These are phyloP conservation scores for Mustela erminea DNA, from an alignment of 2,797 vertebrate genomes.

Conservation along the genomic window DNA sequence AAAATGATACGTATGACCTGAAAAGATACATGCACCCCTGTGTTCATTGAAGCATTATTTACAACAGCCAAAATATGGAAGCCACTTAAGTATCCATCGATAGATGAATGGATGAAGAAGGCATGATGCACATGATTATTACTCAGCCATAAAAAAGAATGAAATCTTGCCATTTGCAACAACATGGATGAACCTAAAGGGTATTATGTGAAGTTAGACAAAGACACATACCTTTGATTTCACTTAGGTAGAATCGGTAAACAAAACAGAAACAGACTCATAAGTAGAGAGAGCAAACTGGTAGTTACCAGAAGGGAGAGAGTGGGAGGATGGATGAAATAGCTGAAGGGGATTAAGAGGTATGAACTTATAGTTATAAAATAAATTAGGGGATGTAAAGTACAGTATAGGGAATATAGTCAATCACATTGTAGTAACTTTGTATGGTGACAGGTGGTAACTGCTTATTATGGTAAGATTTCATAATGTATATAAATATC, in stretches of 20 bases:
- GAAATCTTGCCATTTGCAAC: not conserved
- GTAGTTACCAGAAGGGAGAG: not conserved
- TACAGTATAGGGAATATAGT: not conserved
- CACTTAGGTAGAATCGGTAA: not conserved
- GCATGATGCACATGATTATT: not conserved
- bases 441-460: not conserved
- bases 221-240: not conserved
- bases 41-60: not conserved
- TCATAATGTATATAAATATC: not conserved
- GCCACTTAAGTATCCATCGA: not conserved
- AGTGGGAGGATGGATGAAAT: not conserved
- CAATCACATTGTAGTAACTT: not conserved
- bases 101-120: not conserved
- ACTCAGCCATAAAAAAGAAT: not conserved
- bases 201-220: not conserved
- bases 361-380: not conserved
- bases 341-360: not conserved
- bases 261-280: not conserved
- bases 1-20: not conserved
- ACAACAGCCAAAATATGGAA: not conserved
- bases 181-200: not conserved
- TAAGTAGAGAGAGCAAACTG: not conserved
- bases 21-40: not conserved
- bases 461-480: not conserved
- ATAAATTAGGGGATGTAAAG: not conserved